These are phyloP conservation scores for Desmodus rotundus DNA, from an alignment of 2,113 vertebrate species.

Conservation along the genomic window DNA sequence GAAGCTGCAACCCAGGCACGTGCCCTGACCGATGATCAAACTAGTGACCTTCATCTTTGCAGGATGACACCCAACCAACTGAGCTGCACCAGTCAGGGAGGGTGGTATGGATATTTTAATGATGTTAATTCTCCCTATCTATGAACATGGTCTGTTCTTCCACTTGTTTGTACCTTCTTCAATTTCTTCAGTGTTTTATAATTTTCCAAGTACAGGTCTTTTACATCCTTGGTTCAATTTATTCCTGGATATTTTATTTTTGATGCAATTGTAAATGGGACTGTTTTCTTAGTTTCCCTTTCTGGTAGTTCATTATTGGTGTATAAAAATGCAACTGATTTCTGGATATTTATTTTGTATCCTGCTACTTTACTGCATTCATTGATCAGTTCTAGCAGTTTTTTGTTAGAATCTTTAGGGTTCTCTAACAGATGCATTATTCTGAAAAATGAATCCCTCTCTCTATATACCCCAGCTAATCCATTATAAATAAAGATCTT, in stretches of 20 bases:
- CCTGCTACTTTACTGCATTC: background rate
- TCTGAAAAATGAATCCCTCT: background rate
- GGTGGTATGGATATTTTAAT: background rate
- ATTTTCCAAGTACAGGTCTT: background rate
- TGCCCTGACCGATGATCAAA: too few species aligned
- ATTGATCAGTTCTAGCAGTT: background rate
- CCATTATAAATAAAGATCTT: background rate
- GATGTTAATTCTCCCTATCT: background rate
- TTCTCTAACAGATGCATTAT: background rate
- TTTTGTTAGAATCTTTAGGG: background rate
- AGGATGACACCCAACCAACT: too few species aligned
- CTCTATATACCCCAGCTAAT: background rate
- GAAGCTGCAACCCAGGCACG: too few species aligned
- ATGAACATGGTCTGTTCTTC: background rate
- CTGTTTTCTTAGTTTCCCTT: background rate
- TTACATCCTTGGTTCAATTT: background rate
- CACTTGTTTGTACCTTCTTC: background rate
- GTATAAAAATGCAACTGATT: too few species aligned
- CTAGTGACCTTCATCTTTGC: too few species aligned
- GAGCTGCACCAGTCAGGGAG: too few species aligned
- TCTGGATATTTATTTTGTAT: background rate
- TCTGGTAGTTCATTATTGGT: background rate
- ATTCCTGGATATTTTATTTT: background rate
- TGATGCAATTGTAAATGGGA: background rate
- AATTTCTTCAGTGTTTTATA: background rate